These are phyloP conservation scores for Cyanoderma ruficeps DNA, from an alignment of 2,113 vertebrate genomes.

Conservation along the genomic window DNA sequence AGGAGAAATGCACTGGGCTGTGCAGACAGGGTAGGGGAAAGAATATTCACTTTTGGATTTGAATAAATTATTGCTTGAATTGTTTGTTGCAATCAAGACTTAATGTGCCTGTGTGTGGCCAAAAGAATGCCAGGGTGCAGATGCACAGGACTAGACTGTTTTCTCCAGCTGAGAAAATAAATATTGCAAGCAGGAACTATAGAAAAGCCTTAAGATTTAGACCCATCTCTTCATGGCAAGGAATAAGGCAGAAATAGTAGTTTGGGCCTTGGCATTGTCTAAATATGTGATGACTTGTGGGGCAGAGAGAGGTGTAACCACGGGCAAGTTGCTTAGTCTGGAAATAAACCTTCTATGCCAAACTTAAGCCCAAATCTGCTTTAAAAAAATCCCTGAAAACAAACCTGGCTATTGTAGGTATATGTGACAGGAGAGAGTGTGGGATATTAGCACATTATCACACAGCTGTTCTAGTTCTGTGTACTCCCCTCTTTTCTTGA, in stretches of 20 bases:
- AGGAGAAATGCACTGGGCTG: not conserved
- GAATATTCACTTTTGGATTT: not conserved
- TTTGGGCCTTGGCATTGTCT: not conserved
- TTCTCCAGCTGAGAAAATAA: not conserved
- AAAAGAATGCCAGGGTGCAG: not conserved
- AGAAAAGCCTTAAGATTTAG: not conserved
- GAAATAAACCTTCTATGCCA: not conserved
- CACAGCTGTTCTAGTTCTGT: not conserved
- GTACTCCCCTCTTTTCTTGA: not conserved
- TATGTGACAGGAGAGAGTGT: not conserved
- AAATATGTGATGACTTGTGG: not conserved
- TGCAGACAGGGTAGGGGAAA: not conserved
- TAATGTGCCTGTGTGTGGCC: not conserved
- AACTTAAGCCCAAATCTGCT: not conserved
- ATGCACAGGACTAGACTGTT: not conserved
- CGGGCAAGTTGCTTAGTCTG: not conserved
- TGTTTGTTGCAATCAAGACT: not conserved
- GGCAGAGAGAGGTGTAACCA: not conserved
- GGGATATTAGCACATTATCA: not conserved
- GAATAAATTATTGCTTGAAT: not conserved
- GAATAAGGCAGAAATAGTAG: not conserved
- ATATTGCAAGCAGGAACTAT: not conserved
- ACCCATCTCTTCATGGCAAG: not conserved
- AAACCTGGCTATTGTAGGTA: not conserved
- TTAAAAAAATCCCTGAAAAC: not conserved